A percentile compares a stretch with the other conserved stretches of the same genome.
phyloP scores from a whole-genome alignment of 2,113 vertebrate species.

The Tragelaphus imberbis region DNA sequence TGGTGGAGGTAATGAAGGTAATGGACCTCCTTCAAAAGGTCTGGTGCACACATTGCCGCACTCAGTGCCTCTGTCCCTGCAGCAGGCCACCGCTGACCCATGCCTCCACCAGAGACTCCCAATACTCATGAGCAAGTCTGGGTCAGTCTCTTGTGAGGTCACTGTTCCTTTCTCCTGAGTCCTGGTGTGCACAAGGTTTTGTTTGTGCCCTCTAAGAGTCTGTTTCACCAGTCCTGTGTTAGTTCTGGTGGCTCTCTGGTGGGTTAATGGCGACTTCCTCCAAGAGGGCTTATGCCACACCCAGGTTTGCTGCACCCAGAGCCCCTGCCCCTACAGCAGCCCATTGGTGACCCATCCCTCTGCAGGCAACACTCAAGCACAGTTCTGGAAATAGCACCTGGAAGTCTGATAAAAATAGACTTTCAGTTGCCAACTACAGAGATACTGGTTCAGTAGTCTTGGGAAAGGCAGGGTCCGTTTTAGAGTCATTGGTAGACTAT shows the following conservation, averaged over 20 bases:
- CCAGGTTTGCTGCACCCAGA: not conserved
- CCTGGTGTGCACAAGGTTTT: not conserved
- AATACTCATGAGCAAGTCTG: not conserved
- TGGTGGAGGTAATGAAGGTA: not conserved
- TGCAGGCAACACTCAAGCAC: not conserved
- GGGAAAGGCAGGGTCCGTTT: not conserved
- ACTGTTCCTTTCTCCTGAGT: not conserved
- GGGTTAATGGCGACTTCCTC: not conserved
- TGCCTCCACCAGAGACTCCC: not conserved
- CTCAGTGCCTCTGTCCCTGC: not conserved
- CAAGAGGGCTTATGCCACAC: not conserved
- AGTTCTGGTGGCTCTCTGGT: not conserved
- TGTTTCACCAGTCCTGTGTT: not conserved
- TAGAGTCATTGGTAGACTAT: not conserved
- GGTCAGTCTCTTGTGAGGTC: not conserved
- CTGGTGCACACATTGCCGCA: fast-evolving
- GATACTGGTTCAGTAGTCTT: not conserved
- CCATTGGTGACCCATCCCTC: not conserved
- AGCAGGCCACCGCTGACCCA: not conserved
- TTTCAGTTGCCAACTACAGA: not conserved
- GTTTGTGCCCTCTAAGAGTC: not conserved
- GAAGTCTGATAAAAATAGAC: not conserved
- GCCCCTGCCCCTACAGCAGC: not conserved
- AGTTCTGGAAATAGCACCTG: not conserved
- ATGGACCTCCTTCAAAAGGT: not conserved